phyloP scores from a whole-genome alignment of 2,113 vertebrate species.

The Callithrix jacchus region DNA sequence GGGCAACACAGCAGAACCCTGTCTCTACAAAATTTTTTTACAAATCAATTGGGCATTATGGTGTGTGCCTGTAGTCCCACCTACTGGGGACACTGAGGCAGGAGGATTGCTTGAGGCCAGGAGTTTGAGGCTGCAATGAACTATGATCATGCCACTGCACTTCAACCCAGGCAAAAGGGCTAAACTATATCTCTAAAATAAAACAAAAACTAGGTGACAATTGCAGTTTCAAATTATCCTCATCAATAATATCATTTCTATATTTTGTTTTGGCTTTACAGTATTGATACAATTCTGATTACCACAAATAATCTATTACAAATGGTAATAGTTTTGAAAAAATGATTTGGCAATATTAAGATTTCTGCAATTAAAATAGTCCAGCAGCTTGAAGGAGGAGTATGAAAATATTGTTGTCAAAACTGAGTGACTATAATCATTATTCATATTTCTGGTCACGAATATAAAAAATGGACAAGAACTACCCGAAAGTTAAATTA shows the following conservation, averaged over 20 bases:
- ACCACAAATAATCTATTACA: background rate
- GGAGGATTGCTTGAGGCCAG: too few relatives aligned
- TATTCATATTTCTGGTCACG: conserved; percentile 1
- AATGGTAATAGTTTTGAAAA: background rate
- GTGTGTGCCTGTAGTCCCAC: too few relatives aligned
- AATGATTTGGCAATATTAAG: conserved; percentile 1
- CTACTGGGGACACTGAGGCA: too few relatives aligned
- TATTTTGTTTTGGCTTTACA: background rate
- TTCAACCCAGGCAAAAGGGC: too few relatives aligned
- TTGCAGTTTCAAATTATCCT: conserved; percentile 7
- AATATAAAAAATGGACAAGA: conserved; percentile 43
- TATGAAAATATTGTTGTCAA: conserved; percentile 8
- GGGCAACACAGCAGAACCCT: too few relatives aligned
- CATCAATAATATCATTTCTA: background rate
- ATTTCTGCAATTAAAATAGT: conserved; percentile 32
- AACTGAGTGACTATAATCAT: background rate
- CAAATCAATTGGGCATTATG: too few relatives aligned
- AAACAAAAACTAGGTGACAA: background rate
- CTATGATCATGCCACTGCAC: too few relatives aligned
- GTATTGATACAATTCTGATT: conserved; percentile 1
- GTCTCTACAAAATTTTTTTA: too few relatives aligned
- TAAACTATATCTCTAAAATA: too few relatives aligned
- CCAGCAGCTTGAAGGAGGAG: background rate
- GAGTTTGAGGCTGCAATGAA: too few relatives aligned
- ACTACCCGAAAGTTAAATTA: conserved; percentile 16